phyloP scores from a whole-genome alignment of 2,888 invertebrate species.

The Trachelus troglodyta region DNA sequence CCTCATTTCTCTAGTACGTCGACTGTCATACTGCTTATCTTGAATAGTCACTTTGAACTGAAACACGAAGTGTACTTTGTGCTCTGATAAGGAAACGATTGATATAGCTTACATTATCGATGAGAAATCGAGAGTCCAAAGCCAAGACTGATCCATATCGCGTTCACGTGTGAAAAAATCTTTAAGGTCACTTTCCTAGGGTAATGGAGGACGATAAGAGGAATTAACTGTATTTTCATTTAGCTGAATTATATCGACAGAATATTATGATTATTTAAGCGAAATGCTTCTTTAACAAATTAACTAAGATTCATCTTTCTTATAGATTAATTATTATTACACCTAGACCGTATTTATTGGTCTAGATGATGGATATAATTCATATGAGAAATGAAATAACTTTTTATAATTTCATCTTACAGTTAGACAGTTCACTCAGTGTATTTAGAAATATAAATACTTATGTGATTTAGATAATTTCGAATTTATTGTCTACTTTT shows the following conservation, averaged over 20 bases:
- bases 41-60: neutral
- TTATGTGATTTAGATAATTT: neutral
- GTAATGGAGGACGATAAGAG: neutral
- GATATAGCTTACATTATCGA: neutral
- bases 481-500: neutral
- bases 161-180: neutral
- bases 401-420: too few species aligned
- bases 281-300: neutral
- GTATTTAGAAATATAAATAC: too few species aligned
- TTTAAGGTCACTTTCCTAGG: neutral
- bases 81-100: neutral
- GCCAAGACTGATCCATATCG: neutral
- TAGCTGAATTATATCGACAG: neutral
- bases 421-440: too few species aligned
- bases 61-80: neutral
- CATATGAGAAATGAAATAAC: too few species aligned
- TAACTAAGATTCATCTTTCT: neutral
- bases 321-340: neutral
- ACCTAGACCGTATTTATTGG: neutral
- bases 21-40: neutral
- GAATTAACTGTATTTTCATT: neutral
- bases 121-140: neutral
- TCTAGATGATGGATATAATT: neutral
- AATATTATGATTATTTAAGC: neutral
- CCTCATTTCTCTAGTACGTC: neutral